phyloP scores from a whole-genome alignment of 2,113 vertebrate genomes.

The Puntigrus tetrazona region DNA sequence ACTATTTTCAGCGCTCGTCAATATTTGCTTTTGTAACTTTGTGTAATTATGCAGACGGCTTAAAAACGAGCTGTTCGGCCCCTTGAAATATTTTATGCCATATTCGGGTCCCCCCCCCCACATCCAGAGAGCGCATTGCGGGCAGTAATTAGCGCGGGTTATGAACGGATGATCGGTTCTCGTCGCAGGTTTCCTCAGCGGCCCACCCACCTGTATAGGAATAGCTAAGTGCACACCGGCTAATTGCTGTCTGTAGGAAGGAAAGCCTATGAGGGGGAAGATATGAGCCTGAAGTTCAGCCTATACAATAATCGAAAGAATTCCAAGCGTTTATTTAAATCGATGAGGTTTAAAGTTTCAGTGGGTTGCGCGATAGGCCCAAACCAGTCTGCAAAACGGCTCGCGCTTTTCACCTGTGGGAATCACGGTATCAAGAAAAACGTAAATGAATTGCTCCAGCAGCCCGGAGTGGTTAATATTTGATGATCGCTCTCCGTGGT shows the following conservation, averaged over 20 bases:
- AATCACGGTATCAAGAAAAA: background rate
- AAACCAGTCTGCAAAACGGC: background rate
- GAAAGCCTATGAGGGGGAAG: constrained; percentile 24
- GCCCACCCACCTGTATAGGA: constrained; percentile 74
- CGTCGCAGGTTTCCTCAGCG: constrained; percentile 56
- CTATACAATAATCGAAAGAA: constrained; percentile 22
- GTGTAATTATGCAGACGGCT: background rate
- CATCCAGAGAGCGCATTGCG: constrained; percentile 19
- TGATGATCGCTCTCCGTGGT: constrained; percentile 31
- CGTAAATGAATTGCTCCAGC: background rate
- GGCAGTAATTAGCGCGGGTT: constrained; percentile 52
- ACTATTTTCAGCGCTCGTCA: too few species aligned
- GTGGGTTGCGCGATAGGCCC: background rate
- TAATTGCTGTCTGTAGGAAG: constrained; percentile 65
- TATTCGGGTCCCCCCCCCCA: constrained; percentile 49
- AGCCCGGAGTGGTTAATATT: background rate
- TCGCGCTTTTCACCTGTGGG: background rate
- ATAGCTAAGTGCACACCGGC: constrained; percentile 70
- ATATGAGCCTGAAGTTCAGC: background rate
- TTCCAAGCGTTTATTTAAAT: background rate
- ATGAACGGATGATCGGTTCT: constrained; percentile 59
- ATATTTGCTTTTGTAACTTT: background rate
- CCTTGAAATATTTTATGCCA: background rate
- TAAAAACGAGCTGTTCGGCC: background rate
- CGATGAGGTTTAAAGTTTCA: background rate